Evolutionary conservation across 2,797 vertebrate species (phyloP).

Genomic region (Enteromius viviparus): DNA sequence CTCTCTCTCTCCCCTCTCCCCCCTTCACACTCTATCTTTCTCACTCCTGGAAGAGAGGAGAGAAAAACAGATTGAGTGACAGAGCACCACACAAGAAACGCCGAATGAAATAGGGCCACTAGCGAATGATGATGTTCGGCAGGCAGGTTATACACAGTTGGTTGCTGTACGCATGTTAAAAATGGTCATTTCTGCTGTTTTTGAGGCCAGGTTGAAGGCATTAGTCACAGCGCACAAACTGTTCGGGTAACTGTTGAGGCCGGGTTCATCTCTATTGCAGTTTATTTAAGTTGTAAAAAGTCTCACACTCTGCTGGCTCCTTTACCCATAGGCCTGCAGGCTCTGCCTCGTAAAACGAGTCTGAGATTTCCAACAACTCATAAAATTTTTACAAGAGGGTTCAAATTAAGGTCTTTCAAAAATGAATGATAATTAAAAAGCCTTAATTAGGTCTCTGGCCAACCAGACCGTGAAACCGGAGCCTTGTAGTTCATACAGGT

Average conservation of each 20-base stretch:
- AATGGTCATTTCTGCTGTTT: background rate
- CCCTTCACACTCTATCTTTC: slow-evolving; percentile 67
- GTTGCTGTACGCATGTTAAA: slow-evolving; percentile 7
- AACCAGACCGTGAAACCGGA: slow-evolving; percentile 58
- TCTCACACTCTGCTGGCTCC: slow-evolving; percentile 53
- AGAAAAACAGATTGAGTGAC: slow-evolving; percentile 71
- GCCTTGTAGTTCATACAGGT: slow-evolving; percentile 56
- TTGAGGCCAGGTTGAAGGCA: slow-evolving; percentile 26
- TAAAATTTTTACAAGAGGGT: slow-evolving; percentile 72
- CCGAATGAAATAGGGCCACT: slow-evolving; percentile 33
- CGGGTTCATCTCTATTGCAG: slow-evolving; percentile 29
- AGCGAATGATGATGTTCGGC: slow-evolving; percentile 30
- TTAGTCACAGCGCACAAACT: slow-evolving; percentile 36
- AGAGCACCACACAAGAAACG: slow-evolving; percentile 68
- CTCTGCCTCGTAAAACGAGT: slow-evolving; percentile 67
- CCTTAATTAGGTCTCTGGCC: slow-evolving; percentile 74
- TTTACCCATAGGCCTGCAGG: slow-evolving; percentile 57
- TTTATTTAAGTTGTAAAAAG: slow-evolving; percentile 45
- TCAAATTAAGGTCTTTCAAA: slow-evolving; percentile 74
- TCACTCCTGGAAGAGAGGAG: slow-evolving; percentile 65
- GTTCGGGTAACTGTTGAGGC: slow-evolving; percentile 14
- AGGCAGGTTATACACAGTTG: slow-evolving; percentile 43
- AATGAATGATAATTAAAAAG: slow-evolving; percentile 78
- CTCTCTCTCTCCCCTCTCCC: slow-evolving; percentile 52
- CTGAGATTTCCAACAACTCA: slow-evolving; percentile 72